Conservation (phyloP, 2,888 invertebrate genomes). For the Mesochorus sp. region DNA sequence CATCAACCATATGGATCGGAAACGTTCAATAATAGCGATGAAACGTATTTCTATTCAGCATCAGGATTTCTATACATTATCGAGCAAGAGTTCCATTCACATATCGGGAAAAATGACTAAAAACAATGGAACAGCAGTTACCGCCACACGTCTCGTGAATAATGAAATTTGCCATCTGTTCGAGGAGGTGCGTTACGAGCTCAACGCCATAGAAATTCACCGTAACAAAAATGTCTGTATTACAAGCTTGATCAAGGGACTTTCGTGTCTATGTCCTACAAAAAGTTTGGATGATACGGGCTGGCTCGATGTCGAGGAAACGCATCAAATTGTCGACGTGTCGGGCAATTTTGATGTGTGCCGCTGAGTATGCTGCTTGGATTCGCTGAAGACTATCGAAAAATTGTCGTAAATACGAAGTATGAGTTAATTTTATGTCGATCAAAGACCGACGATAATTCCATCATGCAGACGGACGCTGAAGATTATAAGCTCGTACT, state of each 20-base stretch:
- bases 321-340: not conserved
- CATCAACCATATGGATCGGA: not conserved
- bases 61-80: conserved; percentile 20
- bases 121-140: not conserved
- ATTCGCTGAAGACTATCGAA: too few relatives aligned
- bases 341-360: conserved; percentile 37
- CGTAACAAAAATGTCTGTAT: conserved; percentile 74
- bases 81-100: conserved; percentile 57
- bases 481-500: too few relatives aligned
- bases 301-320: conserved; percentile 34
- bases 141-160: conserved; percentile 28
- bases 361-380: too few relatives aligned
- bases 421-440: too few relatives aligned
- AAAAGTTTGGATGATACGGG: conserved; percentile 45
- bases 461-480: too few relatives aligned
- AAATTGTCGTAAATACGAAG: conserved; percentile 58
- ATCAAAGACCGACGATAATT: too few relatives aligned
- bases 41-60: too few relatives aligned
- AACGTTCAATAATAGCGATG: not conserved
- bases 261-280: conserved; percentile 68
- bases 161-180: conserved; percentile 69
- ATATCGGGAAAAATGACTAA: conserved; percentile 41
- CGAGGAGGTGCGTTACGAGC: conserved; percentile 75
- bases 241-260: conserved; percentile 75
- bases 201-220: too few relatives aligned